A percentile compares a stretch with the other conserved stretches of the same genome.
Conservation (phyloP, 2,888 invertebrate genomes). For the Megamerina dolium region DNA sequence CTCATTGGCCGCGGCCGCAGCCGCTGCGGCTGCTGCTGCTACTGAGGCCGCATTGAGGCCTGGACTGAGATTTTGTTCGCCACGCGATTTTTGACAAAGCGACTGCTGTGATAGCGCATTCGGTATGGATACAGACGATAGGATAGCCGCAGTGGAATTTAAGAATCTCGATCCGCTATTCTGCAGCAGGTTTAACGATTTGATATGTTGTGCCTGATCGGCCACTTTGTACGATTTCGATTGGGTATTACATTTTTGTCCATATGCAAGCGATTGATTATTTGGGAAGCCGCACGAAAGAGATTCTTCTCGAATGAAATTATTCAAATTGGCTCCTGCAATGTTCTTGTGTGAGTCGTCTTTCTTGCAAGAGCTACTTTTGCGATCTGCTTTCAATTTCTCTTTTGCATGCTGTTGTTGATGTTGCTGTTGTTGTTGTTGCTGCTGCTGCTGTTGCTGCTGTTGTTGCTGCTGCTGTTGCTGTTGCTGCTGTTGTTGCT, state of each 20-base stretch:
- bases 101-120: slow-evolving; percentile 11
- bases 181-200: slow-evolving; percentile 27
- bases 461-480: slow-evolving; percentile 22
- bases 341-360: slow-evolving; percentile 25
- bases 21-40: too few relatives aligned
- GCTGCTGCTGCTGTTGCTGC: slow-evolving; percentile 28
- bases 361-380: slow-evolving; percentile 39
- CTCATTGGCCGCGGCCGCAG: slow-evolving; percentile 22
- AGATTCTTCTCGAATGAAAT: slow-evolving; percentile 10
- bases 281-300: slow-evolving; percentile 27
- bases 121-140: slow-evolving; percentile 8
- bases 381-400: slow-evolving; percentile 38
- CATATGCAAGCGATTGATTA: slow-evolving; percentile 26
- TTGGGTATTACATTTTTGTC: slow-evolving; percentile 28
- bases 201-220: slow-evolving; percentile 32
- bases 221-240: slow-evolving; percentile 25
- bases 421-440: slow-evolving; percentile 42
- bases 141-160: slow-evolving; percentile 21
- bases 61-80: slow-evolving; percentile 29
- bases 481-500: slow-evolving; percentile 17
- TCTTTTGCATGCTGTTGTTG: slow-evolving; percentile 37
- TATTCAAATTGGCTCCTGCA: slow-evolving; percentile 13
- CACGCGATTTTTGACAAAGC: slow-evolving; percentile 26
- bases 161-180: slow-evolving; percentile 21
- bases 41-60: too few relatives aligned